Percentiles rank a stretch among this genome's conserved stretches.
phyloP scores from a whole-genome alignment of 2,888 invertebrate species.

The Gisinianus flammeolus region DNA sequence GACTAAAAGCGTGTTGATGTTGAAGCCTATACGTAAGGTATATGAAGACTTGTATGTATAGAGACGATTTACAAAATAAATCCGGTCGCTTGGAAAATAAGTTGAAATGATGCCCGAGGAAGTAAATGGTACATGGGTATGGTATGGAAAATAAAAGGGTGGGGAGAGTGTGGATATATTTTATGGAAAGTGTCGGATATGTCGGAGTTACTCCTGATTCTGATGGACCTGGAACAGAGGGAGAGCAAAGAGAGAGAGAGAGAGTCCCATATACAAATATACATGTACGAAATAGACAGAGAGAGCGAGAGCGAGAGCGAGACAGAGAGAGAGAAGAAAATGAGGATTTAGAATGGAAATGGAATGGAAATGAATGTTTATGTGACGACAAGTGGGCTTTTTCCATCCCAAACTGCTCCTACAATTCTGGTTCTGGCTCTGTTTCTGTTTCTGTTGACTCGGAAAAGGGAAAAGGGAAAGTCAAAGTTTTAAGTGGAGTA shows the following conservation, averaged over 20 bases:
- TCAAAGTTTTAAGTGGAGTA: neutral
- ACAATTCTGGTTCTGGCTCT: neutral
- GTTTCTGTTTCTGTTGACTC: neutral
- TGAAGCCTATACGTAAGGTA: too few relatives aligned
- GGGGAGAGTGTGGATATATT: conserved; percentile 2
- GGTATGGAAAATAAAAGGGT: neutral
- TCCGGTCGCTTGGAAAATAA: too few relatives aligned
- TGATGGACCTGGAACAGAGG: neutral
- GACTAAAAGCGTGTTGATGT: too few relatives aligned
- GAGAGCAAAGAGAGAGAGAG: neutral
- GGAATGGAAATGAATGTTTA: conserved; percentile 34
- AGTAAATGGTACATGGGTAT: too few relatives aligned
- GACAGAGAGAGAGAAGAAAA: conserved; percentile 16
- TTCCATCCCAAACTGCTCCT: conserved; percentile 3
- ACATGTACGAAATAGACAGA: too few relatives aligned
- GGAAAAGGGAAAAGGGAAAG: too few relatives aligned
- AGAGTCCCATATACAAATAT: too few relatives aligned
- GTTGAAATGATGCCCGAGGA: too few relatives aligned
- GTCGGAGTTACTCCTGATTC: neutral
- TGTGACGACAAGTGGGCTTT: conserved; percentile 29
- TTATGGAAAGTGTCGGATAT: neutral
- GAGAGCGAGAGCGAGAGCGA: neutral
- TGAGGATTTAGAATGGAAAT: conserved; percentile 29
- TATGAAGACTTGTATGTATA: too few relatives aligned
- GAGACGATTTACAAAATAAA: too few relatives aligned